Base-by-base conservation (phyloP, 2,113 vertebrate species). In the Oplegnathus fasciatus region DNA sequence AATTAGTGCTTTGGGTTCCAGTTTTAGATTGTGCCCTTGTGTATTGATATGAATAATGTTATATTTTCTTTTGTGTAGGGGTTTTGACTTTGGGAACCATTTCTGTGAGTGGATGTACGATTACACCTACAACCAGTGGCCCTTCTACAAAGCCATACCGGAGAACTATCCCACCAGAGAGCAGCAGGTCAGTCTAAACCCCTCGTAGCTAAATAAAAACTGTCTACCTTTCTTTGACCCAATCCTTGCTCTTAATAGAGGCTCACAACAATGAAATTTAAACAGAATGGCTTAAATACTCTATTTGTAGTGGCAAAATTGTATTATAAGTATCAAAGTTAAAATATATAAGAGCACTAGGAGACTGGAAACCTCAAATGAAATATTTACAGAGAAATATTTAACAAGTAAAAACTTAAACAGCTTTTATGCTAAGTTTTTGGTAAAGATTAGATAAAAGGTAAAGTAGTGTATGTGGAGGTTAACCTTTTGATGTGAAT, bases 81-180 rank as follows among this genome's bases (percentile, higher is more conserved):
- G 98, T 24, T 99, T 99, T 62, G 98, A 98, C 90, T 97, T 99
- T 9, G 97, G 97, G 4, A 99, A 99, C 91, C 97, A 97, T 88
- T 99, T 99, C 91, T 98, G 97, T 28, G 98, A 99, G 84, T 99
- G 98, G 98, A 94, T 96, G 42, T 99, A 98, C 66, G 94, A 97
- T 88, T 99, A 99, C 85, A 97, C 96, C 0, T 95, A 97, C 0
- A 88, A 96, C 26, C 92, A 97, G 89, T 97, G 96, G 96, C 96
- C 97, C 3, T 96, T 97, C 89, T 96, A 92, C 89, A 96, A 95
- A 94, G 96, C 96, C 15, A 92, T 90, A 52, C 90, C 93, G 0
- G 94, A 95, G 44, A 93, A 97, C 93, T 99, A 97, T 77, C 97
- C 98, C 28, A 96, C 79, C 80, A 93, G 85, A 78, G 92, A 92